Evolutionary conservation across 2,113 vertebrate species (phyloP), one percentile per base, ranked within the genome.

Genomic region (Charadrius vociferus): DNA sequence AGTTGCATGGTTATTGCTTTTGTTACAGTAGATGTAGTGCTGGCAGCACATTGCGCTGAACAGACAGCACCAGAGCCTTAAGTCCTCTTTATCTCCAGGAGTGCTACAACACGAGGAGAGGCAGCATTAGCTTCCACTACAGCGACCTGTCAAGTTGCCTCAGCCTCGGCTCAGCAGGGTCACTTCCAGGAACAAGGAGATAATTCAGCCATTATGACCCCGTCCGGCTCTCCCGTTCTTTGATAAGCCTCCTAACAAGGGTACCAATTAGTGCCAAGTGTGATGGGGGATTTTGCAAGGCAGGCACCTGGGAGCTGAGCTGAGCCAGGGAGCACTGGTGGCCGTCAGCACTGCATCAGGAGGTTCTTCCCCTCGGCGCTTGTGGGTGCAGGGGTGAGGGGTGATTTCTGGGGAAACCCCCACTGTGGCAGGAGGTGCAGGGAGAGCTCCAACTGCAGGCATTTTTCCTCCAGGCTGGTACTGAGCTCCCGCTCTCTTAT

Each of bases 121-220:
- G 67, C 78, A 90, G 86, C 32, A 5, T 81, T 89, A 55, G 56
- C 93, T 96, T 97, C 96, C 93, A 95, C 92, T 95, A 81, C 88
- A 93, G 88, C 2, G 55, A 91, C 91, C 96, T 95, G 97, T 94
- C 95, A 96, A 87, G 63, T 95, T 65, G 55, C 73, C 82, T 97
- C 94, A 96, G 71, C 75, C 82, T 97, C 22, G 52, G 75, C 81
- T 96, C 93, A 92, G 89, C 87, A 75, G 95, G 89, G 95, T 95
- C 91, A 88, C 81, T 95, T 96, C 89, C 86, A 97, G 94, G 92
- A 96, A 95, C 96, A 96, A 93, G 93, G 96, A 96, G 95, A 89
- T 93, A 97, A 97, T 95, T 95, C 96, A 86, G 85, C 87, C 89
- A 95, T 93, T 89, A 81, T 93, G 94, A 97, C 92, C 92, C 96